Evolutionary conservation across 2,888 invertebrate genomes (phyloP).

Genomic region (Lottia gigantea): DNA sequence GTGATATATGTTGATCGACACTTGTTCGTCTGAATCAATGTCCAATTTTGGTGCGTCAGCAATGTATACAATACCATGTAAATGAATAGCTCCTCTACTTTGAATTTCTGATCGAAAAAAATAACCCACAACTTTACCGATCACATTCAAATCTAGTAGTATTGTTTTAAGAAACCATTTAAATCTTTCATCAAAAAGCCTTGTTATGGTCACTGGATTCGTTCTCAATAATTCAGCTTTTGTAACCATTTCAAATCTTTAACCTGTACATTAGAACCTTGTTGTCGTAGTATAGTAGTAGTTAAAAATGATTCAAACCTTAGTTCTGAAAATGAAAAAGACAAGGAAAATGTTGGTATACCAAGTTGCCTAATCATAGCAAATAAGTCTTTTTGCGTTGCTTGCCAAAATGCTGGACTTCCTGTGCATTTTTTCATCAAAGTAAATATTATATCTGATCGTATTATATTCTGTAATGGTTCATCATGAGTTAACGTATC

Average conservation of each 20-base stretch:
- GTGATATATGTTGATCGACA: constrained; percentile 28
- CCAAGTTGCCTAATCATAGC: too few relatives aligned
- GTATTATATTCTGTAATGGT: constrained; percentile 5
- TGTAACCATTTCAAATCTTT: too few relatives aligned
- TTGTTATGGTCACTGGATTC: not conserved
- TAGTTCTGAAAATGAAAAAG: not conserved
- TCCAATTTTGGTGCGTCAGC: not conserved
- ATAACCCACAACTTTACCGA: not conserved
- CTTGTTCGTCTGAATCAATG: not conserved
- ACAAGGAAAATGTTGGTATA: constrained; percentile 17
- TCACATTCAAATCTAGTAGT: not conserved
- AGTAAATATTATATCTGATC: constrained; percentile 7
- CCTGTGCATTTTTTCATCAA: constrained; percentile 17
- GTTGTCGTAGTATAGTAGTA: not conserved
- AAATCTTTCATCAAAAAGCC: not conserved
- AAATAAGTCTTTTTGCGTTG: constrained; percentile 16
- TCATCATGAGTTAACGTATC: too few relatives aligned
- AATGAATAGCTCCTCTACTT: not conserved
- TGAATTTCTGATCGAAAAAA: not conserved
- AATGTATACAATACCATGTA: not conserved
- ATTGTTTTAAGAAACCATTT: not conserved
- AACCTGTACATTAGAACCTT: too few relatives aligned
- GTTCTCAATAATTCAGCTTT: not conserved
- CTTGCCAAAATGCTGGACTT: constrained; percentile 23
- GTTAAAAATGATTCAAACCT: not conserved